phyloP scores from a whole-genome alignment of 2,888 invertebrate genomes.

The Ophion obscuratus region DNA sequence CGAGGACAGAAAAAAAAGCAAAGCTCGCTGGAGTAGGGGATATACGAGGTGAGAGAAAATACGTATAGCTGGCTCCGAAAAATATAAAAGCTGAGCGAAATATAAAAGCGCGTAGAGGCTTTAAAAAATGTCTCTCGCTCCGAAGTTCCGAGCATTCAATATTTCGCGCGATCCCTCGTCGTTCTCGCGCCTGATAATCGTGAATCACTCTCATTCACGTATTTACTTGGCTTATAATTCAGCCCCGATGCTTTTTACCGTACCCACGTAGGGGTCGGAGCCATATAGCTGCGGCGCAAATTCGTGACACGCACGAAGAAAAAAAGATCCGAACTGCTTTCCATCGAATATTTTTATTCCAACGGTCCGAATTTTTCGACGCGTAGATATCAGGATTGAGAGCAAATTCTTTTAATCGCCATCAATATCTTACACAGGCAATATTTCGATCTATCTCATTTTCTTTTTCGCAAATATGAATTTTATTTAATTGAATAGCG shows the following conservation, averaged over 20 bases:
- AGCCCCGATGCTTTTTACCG: constrained; percentile 3
- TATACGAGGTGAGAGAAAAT: constrained; percentile 15
- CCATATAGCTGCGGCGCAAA: background rate
- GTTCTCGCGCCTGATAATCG: constrained; percentile 3
- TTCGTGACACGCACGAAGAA: background rate
- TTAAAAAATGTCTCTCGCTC: constrained; percentile 6
- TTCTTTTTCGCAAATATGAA: no score
- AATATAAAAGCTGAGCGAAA: constrained; percentile 26
- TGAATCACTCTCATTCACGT: constrained; percentile 37
- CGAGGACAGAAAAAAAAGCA: constrained; percentile 40
- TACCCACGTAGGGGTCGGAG: background rate
- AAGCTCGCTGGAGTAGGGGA: background rate
- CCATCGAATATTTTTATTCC: constrained; percentile 7
- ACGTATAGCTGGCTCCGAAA: constrained; percentile 55
- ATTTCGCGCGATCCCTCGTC: constrained; percentile 15
- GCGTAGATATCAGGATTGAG: no score
- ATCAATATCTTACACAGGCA: no score
- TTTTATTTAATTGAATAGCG: no score
- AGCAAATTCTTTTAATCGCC: no score
- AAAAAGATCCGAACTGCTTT: background rate
- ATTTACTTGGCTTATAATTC: constrained; percentile 2
- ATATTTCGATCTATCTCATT: no score
- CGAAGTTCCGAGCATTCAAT: constrained; percentile 14
- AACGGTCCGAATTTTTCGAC: background rate
- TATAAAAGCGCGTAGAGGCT: constrained; percentile 7